phyloP scores from a whole-genome alignment of 2,113 vertebrate genomes.

The Argyrosomus japonicus region DNA sequence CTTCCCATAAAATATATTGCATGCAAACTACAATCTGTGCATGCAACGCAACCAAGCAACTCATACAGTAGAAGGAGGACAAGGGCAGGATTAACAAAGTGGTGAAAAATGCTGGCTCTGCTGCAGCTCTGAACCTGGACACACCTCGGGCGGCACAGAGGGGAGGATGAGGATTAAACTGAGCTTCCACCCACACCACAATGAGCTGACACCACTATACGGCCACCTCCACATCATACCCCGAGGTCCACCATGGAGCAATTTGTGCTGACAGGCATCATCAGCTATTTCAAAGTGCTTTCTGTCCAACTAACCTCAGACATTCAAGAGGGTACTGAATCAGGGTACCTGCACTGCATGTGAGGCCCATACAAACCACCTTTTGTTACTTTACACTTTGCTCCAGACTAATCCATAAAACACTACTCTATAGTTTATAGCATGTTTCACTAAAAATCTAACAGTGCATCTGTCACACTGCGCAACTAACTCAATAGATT shows the following conservation, averaged over 20 bases:
- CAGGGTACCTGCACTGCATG: background rate
- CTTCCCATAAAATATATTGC: background rate
- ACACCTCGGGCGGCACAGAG: constrained; percentile 4
- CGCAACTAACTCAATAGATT: background rate
- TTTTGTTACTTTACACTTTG: background rate
- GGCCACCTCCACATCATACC: constrained; percentile 8
- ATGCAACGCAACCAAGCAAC: too few species aligned
- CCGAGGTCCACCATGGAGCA: background rate
- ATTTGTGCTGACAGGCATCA: background rate
- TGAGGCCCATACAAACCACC: background rate
- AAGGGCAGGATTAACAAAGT: background rate
- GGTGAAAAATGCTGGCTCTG: constrained; percentile 31
- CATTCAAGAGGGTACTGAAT: background rate
- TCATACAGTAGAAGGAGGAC: background rate
- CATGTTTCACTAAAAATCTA: background rate
- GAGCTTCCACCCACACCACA: constrained; percentile 18
- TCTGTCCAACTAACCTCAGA: background rate
- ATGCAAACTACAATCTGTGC: background rate
- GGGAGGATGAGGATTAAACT: constrained; percentile 42
- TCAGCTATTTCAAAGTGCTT: background rate
- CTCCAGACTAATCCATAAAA: background rate
- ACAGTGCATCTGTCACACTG: background rate
- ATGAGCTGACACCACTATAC: constrained; percentile 25
- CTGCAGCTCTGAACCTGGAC: constrained; percentile 26
- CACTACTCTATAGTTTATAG: background rate